A percentile compares a stretch with the other conserved stretches of the same genome.
Conservation (phyloP, 2,113 vertebrate species). For the Callipepla squamata region DNA sequence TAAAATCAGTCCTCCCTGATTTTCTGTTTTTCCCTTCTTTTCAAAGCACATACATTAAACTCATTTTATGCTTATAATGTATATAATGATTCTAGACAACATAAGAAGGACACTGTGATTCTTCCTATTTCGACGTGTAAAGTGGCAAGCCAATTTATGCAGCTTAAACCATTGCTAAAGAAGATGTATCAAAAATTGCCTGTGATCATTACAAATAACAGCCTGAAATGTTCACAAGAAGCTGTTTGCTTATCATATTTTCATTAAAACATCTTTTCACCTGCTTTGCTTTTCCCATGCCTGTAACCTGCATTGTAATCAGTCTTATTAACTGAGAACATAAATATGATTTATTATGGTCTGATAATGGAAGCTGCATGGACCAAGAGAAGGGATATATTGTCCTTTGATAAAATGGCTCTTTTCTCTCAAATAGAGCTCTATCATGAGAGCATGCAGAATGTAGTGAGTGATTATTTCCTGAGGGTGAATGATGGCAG, state of each 20-base stretch:
- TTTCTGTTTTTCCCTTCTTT: constrained; percentile 75
- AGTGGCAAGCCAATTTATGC: constrained; percentile 80
- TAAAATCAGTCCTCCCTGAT: constrained; percentile 73
- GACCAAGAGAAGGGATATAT: constrained; percentile 90
- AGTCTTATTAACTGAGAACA: constrained; percentile 87
- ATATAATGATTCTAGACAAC: constrained; percentile 82
- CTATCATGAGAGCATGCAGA: constrained; percentile 82
- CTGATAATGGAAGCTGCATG: constrained; percentile 88
- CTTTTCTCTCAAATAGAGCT: constrained; percentile 83
- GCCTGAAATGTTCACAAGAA: constrained; percentile 80
- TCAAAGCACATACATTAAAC: constrained; percentile 78
- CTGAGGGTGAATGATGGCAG: constrained; percentile 91
- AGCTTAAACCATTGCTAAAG: constrained; percentile 82
- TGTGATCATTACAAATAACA: constrained; percentile 83
- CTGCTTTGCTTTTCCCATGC: constrained; percentile 80
- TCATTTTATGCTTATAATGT: constrained; percentile 82
- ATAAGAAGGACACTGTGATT: constrained; percentile 74
- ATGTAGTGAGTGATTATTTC: constrained; percentile 90
- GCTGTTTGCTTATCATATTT: constrained; percentile 86
- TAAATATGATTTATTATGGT: constrained; percentile 89
- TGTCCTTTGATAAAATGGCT: constrained; percentile 87
- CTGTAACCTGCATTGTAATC: constrained; percentile 83
- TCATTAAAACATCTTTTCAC: constrained; percentile 86
- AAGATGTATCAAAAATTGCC: constrained; percentile 84
- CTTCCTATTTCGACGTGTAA: constrained; percentile 76